Percentiles rank a stretch among this genome's conserved stretches.
phyloP scores from a whole-genome alignment of 2,888 invertebrate species.

The Thalpophila matura region DNA sequence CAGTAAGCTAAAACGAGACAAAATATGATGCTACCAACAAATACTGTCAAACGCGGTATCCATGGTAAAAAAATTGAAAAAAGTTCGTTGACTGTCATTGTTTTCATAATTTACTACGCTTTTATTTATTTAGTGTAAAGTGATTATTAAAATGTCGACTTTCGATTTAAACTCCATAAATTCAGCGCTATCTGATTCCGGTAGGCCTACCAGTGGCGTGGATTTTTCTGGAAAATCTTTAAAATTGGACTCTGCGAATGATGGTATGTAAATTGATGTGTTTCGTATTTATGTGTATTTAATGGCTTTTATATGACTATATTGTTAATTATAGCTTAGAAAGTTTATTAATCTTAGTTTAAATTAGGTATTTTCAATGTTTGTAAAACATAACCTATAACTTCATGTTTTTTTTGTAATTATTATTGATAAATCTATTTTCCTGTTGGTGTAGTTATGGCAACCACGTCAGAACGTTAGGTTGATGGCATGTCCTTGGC shows the following conservation, averaged over 20 bases:
- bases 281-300: background rate
- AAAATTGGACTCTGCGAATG: constrained; percentile 94
- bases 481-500: background rate
- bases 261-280: constrained; percentile 92
- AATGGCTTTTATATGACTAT: background rate
- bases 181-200: constrained; percentile 84
- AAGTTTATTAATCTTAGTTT: background rate
- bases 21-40: constrained; percentile 12
- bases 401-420: constrained; percentile 1
- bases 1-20: constrained; percentile 21
- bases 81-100: constrained; percentile 74
- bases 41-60: constrained; percentile 12
- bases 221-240: constrained; percentile 95
- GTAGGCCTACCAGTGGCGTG: constrained; percentile 91
- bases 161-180: constrained; percentile 91
- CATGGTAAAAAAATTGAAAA: constrained; percentile 72
- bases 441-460: background rate
- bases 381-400: constrained; percentile 43
- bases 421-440: constrained; percentile 5
- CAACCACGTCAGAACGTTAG: background rate
- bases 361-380: background rate
- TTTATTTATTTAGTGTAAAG: constrained; percentile 51
- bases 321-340: background rate
- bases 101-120: constrained; percentile 64
- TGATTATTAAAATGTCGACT: constrained; percentile 79